These are phyloP conservation scores for Noctilio leporinus DNA, from an alignment of 2,113 vertebrate species.

Conservation along the genomic window DNA sequence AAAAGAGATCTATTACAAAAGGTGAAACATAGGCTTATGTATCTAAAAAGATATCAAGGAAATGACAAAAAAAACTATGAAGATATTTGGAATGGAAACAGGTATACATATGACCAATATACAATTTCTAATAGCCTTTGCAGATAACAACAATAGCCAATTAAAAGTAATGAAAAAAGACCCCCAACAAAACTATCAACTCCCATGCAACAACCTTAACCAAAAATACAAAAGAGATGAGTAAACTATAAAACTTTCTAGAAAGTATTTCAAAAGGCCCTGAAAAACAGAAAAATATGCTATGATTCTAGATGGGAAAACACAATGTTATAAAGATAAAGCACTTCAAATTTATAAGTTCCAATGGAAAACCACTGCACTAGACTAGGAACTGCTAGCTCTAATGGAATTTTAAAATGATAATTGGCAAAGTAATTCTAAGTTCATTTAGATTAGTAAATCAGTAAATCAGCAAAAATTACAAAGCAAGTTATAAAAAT, in stretches of 20 bases:
- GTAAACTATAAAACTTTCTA: neutral
- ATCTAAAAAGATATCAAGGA: neutral
- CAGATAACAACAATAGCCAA: neutral
- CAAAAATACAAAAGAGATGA: neutral
- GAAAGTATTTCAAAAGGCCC: neutral
- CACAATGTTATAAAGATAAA: neutral
- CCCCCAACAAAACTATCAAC: neutral
- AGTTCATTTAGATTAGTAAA: constrained; percentile 3
- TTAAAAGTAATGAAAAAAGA: neutral
- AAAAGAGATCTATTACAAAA: neutral
- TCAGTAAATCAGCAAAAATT: constrained; percentile 7
- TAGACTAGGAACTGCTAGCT: no score
- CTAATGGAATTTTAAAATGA: neutral
- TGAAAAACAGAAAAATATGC: neutral
- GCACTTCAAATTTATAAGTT: neutral
- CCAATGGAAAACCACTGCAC: no score
- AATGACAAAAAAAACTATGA: neutral
- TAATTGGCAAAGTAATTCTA: neutral
- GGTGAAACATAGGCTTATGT: neutral
- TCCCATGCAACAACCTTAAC: neutral
- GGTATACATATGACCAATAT: neutral
- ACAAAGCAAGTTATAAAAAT: neutral
- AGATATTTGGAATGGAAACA: neutral
- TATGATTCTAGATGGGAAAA: neutral
- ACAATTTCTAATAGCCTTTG: neutral